phyloP scores from a whole-genome alignment of 2,113 vertebrate genomes.

The Oceanodroma tethys region DNA sequence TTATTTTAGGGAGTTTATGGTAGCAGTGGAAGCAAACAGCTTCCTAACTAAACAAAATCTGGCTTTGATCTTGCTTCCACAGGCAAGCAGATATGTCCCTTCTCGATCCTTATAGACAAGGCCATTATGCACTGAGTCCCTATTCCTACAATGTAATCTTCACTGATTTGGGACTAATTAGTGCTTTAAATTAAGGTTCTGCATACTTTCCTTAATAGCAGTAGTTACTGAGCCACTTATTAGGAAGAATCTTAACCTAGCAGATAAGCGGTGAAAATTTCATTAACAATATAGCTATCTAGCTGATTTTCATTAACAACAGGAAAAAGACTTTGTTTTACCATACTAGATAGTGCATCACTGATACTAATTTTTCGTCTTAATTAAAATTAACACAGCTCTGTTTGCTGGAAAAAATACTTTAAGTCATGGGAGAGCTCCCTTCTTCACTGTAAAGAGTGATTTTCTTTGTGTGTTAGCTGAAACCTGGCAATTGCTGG shows the following conservation, averaged over 20 bases:
- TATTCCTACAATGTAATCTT: background rate
- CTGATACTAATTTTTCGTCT: background rate
- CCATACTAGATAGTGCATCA: background rate
- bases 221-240: background rate
- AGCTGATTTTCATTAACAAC: background rate
- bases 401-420: background rate
- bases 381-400: background rate
- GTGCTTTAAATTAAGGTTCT: background rate
- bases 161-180: conserved; percentile 4
- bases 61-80: background rate
- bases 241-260: background rate
- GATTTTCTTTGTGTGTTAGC: background rate
- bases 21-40: background rate
- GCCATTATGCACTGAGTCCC: background rate
- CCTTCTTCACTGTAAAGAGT: background rate
- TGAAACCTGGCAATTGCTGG: background rate
- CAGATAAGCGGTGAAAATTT: background rate
- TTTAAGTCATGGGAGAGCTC: background rate
- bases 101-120: background rate
- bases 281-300: background rate
- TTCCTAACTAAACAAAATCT: background rate
- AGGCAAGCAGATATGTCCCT: background rate
- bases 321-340: background rate
- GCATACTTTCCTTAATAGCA: background rate
- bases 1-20: background rate